Evolutionary conservation across 2,113 vertebrate species (phyloP).

Genomic region (Lipotes vexillifer): DNA sequence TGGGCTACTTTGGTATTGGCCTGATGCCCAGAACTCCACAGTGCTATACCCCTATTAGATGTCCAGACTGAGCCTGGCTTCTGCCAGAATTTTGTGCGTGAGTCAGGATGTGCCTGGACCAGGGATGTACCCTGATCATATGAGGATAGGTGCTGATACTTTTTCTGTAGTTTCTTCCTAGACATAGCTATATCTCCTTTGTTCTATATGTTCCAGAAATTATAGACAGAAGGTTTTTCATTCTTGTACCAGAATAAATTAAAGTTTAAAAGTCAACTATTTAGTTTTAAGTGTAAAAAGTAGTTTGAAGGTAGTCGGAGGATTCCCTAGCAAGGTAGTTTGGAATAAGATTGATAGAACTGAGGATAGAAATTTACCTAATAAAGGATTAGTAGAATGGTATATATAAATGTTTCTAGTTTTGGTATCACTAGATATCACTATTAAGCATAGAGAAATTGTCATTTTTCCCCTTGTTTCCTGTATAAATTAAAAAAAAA

Average conservation of each 20-base stretch:
- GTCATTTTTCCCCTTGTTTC: not conserved
- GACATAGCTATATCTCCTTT: not conserved
- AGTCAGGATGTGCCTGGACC: not conserved
- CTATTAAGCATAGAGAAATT: not conserved
- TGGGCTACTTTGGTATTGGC: not conserved
- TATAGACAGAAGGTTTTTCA: not conserved
- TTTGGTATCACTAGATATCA: not conserved
- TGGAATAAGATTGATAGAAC: not conserved
- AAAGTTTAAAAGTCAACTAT: not conserved
- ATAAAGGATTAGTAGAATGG: not conserved
- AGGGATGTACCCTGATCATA: not conserved
- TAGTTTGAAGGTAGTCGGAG: not conserved
- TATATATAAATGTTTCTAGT: not conserved
- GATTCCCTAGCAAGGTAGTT: not conserved
- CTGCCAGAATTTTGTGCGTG: not conserved
- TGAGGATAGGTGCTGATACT: not conserved
- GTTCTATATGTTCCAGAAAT: not conserved
- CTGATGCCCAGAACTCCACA: not conserved
- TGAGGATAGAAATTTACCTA: not conserved
- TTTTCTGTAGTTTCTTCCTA: not conserved
- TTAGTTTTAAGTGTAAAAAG: not conserved
- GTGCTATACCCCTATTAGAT: not conserved
- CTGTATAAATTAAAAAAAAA: constrained; percentile 14
- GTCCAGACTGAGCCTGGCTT: not conserved
- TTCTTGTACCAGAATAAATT: not conserved